Percentiles rank a stretch among this genome's conserved stretches.
phyloP scores from a whole-genome alignment of 2,113 vertebrate genomes.

The Perccottus glenii region DNA sequence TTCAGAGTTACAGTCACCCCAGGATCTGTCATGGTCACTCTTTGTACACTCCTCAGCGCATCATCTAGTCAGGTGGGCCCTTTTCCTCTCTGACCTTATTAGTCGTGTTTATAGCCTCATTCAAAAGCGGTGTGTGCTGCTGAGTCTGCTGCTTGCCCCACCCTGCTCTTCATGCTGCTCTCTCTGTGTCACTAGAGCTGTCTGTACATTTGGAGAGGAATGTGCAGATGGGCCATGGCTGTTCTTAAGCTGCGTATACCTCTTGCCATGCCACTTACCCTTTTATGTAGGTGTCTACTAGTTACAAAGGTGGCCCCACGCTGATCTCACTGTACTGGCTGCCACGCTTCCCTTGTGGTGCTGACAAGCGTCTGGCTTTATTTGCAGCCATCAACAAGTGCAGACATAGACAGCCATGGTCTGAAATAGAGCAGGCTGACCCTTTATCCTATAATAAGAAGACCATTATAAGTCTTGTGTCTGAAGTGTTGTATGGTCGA shows the following conservation, averaged over 20 bases:
- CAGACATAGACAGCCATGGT: conserved; percentile 65
- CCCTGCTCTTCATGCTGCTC: conserved; percentile 34
- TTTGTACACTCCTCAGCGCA: conserved; percentile 36
- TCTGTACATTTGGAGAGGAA: conserved; percentile 48
- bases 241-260: conserved; percentile 36
- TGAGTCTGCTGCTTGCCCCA: conserved; percentile 39
- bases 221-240: conserved; percentile 44
- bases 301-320: conserved; percentile 38
- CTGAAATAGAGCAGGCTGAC: conserved; percentile 70
- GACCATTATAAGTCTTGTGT: conserved; percentile 71
- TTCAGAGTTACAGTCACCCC: conserved; percentile 63
- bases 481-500: conserved; percentile 54
- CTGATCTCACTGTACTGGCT: conserved; percentile 37
- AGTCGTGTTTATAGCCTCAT: conserved; percentile 36
- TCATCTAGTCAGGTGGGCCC: conserved; percentile 57
- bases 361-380: conserved; percentile 70
- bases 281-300: conserved; percentile 64
- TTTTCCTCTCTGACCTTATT: conserved; percentile 51
- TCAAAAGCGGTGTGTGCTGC: conserved; percentile 25
- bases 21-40: conserved; percentile 52
- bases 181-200: conserved; percentile 22
- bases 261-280: conserved; percentile 13
- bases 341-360: conserved; percentile 45
- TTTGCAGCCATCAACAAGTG: conserved; percentile 62
- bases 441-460: conserved; percentile 74